Conservation (phyloP, 1,140 invertebrate species). For the Lordiphosa mommai region DNA sequence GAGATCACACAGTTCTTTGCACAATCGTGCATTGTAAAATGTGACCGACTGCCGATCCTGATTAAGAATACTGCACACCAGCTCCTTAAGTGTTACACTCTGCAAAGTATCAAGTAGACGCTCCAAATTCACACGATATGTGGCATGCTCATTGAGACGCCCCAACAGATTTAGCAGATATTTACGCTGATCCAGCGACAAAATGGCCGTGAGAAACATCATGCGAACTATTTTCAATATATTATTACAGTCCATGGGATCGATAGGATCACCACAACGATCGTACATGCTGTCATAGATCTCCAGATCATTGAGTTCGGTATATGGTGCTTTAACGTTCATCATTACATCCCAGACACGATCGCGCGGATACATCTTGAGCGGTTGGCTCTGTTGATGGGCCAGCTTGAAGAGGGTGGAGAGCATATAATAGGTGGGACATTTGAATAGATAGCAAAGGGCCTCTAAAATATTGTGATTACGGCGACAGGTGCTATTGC, state of each 20-base stretch:
- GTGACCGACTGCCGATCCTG: conserved; percentile 8
- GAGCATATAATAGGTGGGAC: conserved; percentile 19
- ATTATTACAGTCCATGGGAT: conserved; percentile 41
- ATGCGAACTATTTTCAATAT: conserved; percentile 39
- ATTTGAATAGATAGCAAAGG: conserved; percentile 31
- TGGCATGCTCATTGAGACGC: conserved; percentile 16
- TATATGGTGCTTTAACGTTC: conserved; percentile 38
- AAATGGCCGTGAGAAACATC: conserved; percentile 28
- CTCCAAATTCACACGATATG: conserved; percentile 21
- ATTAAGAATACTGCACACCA: conserved; percentile 41
- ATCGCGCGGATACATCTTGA: conserved; percentile 6
- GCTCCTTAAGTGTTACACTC: conserved; percentile 4
- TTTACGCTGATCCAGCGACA: conserved; percentile 23
- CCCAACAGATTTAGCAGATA: conserved; percentile 27
- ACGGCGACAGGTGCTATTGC: conserved; percentile 8
- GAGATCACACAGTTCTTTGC: conserved; percentile 16
- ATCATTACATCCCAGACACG: conserved; percentile 47
- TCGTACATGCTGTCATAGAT: conserved; percentile 65
- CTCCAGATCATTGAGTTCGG: conserved; percentile 41
- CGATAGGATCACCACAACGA: conserved; percentile 36
- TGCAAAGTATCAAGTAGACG: conserved; percentile 17
- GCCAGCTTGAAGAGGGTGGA: conserved; percentile 33
- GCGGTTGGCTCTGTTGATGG: conserved; percentile 17
- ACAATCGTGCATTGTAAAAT: conserved; percentile 20
- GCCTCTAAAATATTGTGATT: conserved; percentile 49